Percentiles rank a stretch among this genome's conserved stretches.
phyloP scores from a whole-genome alignment of 2,113 vertebrate genomes.

The Phodopus roborovskii region DNA sequence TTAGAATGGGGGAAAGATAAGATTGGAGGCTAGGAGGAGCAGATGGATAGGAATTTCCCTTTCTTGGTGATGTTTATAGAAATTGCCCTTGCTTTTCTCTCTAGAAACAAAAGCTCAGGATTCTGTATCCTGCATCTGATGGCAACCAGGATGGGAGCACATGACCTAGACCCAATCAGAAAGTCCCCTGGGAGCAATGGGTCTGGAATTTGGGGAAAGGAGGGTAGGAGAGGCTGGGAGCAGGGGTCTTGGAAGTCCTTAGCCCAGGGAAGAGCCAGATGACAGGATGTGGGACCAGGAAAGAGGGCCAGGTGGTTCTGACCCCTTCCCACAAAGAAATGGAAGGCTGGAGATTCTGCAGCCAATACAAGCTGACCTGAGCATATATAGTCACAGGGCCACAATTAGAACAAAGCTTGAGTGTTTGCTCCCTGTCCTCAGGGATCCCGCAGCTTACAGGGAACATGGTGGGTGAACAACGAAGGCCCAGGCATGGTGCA shows the following conservation, averaged over 20 bases:
- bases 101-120: neutral
- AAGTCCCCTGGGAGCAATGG: neutral
- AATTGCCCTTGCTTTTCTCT: neutral
- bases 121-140: neutral
- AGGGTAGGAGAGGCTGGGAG: neutral
- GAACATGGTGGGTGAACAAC: rapidly evolving
- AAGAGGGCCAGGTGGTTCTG: neutral
- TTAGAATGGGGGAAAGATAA: neutral
- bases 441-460: neutral
- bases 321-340: rapidly evolving
- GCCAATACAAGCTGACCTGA: rapidly evolving
- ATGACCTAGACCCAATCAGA: neutral
- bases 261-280: neutral
- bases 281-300: neutral
- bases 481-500: rapidly evolving
- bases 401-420: neutral
- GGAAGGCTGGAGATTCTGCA: neutral
- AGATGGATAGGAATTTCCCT: neutral
- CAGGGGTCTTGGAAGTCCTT: neutral
- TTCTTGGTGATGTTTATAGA: neutral
- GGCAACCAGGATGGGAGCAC: neutral
- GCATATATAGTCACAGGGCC: rapidly evolving
- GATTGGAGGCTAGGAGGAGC: neutral
- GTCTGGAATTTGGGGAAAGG: neutral
- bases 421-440: rapidly evolving